Conservation (phyloP, 2,888 invertebrate species). For the Bhutanitis thaidina region DNA sequence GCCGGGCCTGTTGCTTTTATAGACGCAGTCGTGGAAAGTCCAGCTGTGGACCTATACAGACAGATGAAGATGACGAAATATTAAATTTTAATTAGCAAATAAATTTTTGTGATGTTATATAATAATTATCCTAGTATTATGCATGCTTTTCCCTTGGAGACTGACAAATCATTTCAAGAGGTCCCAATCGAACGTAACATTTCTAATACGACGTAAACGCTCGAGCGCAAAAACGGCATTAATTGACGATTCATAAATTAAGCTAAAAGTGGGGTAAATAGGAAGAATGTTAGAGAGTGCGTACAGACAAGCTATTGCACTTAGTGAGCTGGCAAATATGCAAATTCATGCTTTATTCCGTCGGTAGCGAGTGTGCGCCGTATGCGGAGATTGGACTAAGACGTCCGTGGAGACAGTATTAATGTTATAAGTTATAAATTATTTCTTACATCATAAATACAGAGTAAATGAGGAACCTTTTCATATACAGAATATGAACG, state of each 20-base stretch:
- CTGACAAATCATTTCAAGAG: neutral
- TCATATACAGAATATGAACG: too few relatives aligned
- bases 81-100: too few relatives aligned
- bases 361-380: conserved; percentile 53
- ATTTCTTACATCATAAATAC: neutral
- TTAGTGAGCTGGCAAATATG: conserved; percentile 72
- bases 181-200: conserved; percentile 6
- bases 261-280: conserved; percentile 43
- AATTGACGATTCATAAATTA: conserved; percentile 50
- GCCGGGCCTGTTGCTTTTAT: too few relatives aligned
- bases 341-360: conserved; percentile 69
- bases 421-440: neutral
- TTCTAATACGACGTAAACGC: conserved; percentile 14
- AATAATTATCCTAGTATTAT: neutral
- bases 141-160: neutral
- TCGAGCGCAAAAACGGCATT: conserved; percentile 38
- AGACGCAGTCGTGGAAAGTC: too few relatives aligned
- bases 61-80: too few relatives aligned
- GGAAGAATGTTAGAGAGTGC: conserved; percentile 63
- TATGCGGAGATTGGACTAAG: conserved; percentile 42
- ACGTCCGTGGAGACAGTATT: conserved; percentile 32
- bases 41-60: too few relatives aligned
- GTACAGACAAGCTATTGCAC: conserved; percentile 76
- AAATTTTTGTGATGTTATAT: too few relatives aligned
- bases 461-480: neutral